Evolutionary conservation across 2,113 vertebrate species (phyloP).

Genomic region (Arizona elegans): DNA sequence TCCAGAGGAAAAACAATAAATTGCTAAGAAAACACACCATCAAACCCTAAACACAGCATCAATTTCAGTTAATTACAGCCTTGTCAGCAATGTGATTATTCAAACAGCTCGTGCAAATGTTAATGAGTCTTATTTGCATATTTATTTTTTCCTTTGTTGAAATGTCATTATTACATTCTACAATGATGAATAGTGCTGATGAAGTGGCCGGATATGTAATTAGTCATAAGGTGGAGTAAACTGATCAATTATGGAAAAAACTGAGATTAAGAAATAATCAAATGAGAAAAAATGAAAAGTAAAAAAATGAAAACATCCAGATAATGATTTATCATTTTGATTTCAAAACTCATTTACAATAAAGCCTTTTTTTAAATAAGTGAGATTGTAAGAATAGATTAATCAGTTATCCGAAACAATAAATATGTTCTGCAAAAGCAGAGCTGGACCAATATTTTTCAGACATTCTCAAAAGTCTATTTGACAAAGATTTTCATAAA

Average conservation of each 20-base stretch:
- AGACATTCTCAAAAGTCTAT: background rate
- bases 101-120: slow-evolving; percentile 99
- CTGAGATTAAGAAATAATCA: slow-evolving; percentile 90
- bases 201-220: slow-evolving; percentile 98
- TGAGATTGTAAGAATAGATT: slow-evolving; percentile 66
- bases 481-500: background rate
- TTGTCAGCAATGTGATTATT: slow-evolving; percentile 99
- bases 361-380: slow-evolving; percentile 72
- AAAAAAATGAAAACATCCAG: slow-evolving; percentile 55
- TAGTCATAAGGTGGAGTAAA: slow-evolving; percentile 99
- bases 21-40: slow-evolving; percentile 81
- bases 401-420: slow-evolving; percentile 60
- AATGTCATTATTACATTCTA: slow-evolving; percentile 99
- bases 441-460: background rate
- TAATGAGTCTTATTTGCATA: slow-evolving; percentile 99
- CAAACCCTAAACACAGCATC: slow-evolving; percentile 91
- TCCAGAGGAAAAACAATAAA: slow-evolving; percentile 82
- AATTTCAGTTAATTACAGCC: slow-evolving; percentile 97
- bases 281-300: slow-evolving; percentile 76
- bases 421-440: background rate
- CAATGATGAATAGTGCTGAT: slow-evolving; percentile 98
- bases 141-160: slow-evolving; percentile 99
- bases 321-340: slow-evolving; percentile 78
- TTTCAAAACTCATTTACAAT: slow-evolving; percentile 74
- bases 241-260: slow-evolving; percentile 98